Evolutionary conservation across 2,888 invertebrate genomes (phyloP).

Genomic region (Boloria euphrosyne): DNA sequence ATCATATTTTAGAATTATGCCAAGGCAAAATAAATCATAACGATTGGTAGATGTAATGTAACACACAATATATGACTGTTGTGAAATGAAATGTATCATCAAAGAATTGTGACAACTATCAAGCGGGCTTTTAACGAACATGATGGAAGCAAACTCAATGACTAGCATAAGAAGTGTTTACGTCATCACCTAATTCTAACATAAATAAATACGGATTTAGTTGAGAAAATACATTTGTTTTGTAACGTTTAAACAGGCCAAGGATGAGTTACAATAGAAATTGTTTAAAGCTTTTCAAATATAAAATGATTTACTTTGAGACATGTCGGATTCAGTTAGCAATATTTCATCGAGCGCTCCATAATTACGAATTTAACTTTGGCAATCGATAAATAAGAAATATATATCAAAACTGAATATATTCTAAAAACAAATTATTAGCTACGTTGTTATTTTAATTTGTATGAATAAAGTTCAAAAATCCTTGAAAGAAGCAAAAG

Average conservation of each 20-base stretch:
- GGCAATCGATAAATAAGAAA: not conserved
- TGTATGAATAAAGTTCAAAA: not conserved
- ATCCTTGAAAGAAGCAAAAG: conserved; percentile 7
- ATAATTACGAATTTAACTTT: conserved; percentile 18
- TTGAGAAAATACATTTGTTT: conserved; percentile 49
- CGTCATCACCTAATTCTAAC: conserved; percentile 55
- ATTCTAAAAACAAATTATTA: not conserved
- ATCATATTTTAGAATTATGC: conserved; percentile 36
- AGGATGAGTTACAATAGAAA: conserved; percentile 67
- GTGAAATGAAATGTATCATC: conserved; percentile 55
- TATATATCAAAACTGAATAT: not conserved
- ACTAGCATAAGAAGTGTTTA: conserved; percentile 48
- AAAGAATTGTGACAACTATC: conserved; percentile 60
- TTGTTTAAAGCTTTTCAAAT: conserved; percentile 61
- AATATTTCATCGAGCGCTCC: not conserved
- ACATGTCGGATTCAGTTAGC: conserved; percentile 30
- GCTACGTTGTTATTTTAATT: not conserved
- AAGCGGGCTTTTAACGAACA: conserved; percentile 59
- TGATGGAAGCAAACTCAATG: conserved; percentile 44
- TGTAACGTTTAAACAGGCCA: conserved; percentile 55
- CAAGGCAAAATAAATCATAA: conserved; percentile 50
- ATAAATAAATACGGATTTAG: conserved; percentile 57
- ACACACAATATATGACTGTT: conserved; percentile 48
- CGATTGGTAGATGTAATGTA: conserved; percentile 50
- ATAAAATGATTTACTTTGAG: conserved; percentile 47